phyloP scores from a whole-genome alignment of 1,140 invertebrate genomes.

The Drosophila lini region DNA sequence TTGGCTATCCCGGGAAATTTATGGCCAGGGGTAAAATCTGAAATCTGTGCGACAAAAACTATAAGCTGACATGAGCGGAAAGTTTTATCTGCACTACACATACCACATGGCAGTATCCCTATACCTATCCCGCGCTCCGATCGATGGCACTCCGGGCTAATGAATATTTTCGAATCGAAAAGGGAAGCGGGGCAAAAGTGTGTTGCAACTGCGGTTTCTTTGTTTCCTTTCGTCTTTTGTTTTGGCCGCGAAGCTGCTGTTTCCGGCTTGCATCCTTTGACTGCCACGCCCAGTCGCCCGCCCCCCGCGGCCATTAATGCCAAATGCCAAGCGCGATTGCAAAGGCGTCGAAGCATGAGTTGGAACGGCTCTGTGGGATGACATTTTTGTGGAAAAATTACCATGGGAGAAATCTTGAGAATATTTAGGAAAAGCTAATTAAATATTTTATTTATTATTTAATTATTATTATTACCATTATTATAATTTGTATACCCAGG shows the following conservation, averaged over 20 bases:
- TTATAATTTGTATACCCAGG: too few relatives aligned
- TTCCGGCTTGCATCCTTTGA: not conserved
- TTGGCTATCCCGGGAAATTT: constrained; percentile 70
- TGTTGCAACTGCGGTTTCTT: constrained; percentile 69
- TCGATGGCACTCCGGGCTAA: constrained; percentile 64
- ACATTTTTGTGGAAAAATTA: constrained; percentile 35
- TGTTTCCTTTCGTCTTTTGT: constrained; percentile 60
- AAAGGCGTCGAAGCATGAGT: constrained; percentile 77
- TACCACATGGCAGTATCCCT: not conserved
- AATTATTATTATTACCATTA: not conserved
- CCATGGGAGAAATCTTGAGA: constrained; percentile 8
- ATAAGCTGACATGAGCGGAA: constrained; percentile 65
- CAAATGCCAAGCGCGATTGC: constrained; percentile 76
- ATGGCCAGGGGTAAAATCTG: constrained; percentile 55
- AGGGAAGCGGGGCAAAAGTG: constrained; percentile 17
- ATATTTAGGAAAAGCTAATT: not conserved
- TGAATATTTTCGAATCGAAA: constrained; percentile 67
- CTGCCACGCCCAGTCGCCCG: not conserved
- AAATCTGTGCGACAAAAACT: constrained; percentile 75
- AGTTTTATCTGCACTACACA: constrained; percentile 52
- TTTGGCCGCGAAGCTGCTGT: constrained; percentile 24
- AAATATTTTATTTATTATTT: not conserved
- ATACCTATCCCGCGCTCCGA: constrained; percentile 18
- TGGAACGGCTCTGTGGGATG: constrained; percentile 60
- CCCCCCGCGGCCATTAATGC: constrained; percentile 57